Base-by-base conservation (phyloP, 2,888 invertebrate species). In the Anarsia innoxiella region DNA sequence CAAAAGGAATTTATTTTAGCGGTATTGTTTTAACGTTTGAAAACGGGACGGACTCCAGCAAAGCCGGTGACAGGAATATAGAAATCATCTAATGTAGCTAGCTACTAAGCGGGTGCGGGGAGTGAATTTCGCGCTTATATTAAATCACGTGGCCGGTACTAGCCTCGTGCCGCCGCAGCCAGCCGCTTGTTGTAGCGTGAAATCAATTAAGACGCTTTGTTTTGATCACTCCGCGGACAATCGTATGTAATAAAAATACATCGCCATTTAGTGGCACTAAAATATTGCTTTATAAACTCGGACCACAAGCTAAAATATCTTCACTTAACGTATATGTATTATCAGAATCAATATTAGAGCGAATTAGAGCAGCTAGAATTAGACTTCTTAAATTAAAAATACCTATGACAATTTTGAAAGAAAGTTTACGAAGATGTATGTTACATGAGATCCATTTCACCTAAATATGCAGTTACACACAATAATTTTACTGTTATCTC, bases 81-180 rank as follows among this genome's bases (percentile, higher is more conserved):
- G 44, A 51, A 43, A 48, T 46, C 45, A 53, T 49, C 38, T 48
- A 53, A 56, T 49, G 43, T n/a, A n/a, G n/a, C n/a, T n/a, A 40
- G 44, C 46, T 55, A 53, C 51, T 45, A 51, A 54, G 48, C 48
- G 45, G 48, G 52, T 53, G 54, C 50, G 46, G 50, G 51, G 44
- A 50, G 49, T 41, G 46, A 50, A 49, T 9, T 11, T 32, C 13
- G 31, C 12, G 12, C 46, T 10, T 11, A 5, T 31, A 2, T 46
- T 57, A 56, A 56, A 62, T 57, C 57, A 58, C 48, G 39, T 30
- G 27, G 43, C 35, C 9, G 15, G 9, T 14, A 8, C 34, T 19
- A 28, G 39, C 28, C 31, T 12, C 16, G 25, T 10, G 6, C 33
- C 30, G 14, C 30, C 31, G 23, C 36, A 39, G 39, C 15, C n/a